Conservation (phyloP, 2,113 vertebrate genomes). For the Pelvicachromis taeniatus region DNA sequence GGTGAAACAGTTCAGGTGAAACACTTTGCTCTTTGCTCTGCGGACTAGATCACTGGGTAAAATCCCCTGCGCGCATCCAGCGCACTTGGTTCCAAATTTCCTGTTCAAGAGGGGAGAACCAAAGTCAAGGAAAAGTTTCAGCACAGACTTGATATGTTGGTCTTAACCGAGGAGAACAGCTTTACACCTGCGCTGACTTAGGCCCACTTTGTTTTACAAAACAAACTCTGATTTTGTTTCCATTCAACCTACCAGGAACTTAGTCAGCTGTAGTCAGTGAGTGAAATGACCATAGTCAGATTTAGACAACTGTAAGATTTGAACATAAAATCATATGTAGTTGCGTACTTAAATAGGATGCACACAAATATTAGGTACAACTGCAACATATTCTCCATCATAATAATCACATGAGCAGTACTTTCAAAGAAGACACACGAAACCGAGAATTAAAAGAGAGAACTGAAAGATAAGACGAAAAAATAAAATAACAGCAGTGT, state of each 20-base stretch:
- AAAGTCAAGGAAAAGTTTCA: background rate
- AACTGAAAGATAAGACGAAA: background rate
- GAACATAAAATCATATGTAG: background rate
- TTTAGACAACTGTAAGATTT: background rate
- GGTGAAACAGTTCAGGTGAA: conserved; percentile 98
- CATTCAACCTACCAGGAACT: background rate
- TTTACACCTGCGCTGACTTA: background rate
- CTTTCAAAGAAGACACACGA: background rate
- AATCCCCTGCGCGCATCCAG: conserved; percentile 93
- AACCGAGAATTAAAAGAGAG: background rate
- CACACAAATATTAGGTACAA: background rate
- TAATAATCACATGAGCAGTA: background rate
- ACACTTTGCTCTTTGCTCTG: conserved; percentile 94
- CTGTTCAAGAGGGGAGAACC: conserved; percentile 60
- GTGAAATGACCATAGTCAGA: background rate
- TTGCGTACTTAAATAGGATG: background rate
- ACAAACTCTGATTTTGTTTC: background rate
- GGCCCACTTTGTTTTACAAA: background rate
- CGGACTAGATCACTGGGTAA: conserved; percentile 95
- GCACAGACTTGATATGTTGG: background rate
- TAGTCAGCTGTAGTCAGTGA: background rate
- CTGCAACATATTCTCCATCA: too few species aligned
- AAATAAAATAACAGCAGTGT: background rate
- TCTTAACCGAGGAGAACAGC: background rate
- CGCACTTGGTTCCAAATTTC: conserved; percentile 97